These are phyloP conservation scores for Rhea americana DNA, from an alignment of 2,113 vertebrate species.

Conservation along the genomic window DNA sequence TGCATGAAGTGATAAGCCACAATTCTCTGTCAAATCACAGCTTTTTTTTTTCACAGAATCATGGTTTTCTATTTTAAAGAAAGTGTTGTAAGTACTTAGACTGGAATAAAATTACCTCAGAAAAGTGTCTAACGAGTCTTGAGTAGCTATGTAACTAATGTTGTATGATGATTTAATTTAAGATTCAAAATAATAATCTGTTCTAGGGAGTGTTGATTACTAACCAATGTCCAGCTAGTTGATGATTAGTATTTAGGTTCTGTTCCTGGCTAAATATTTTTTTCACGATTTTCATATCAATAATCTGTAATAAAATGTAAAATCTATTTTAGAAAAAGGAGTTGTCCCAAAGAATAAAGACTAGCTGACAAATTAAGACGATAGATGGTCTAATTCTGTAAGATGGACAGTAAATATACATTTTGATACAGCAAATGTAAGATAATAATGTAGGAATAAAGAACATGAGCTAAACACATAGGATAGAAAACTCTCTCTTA, in stretches of 20 bases:
- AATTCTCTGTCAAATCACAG: background rate
- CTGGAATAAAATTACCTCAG: background rate
- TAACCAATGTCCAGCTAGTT: background rate
- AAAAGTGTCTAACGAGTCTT: background rate
- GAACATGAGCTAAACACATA: background rate
- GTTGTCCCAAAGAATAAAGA: background rate
- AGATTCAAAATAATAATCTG: background rate
- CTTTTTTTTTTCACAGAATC: background rate
- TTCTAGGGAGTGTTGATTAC: background rate
- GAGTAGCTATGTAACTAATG: background rate
- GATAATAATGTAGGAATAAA: background rate
- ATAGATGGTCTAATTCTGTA: background rate
- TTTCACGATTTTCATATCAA: background rate
- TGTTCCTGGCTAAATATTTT: background rate
- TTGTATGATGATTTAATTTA: background rate
- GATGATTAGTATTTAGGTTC: background rate
- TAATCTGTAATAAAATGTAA: background rate
- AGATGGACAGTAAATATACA: background rate
- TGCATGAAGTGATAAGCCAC: background rate
- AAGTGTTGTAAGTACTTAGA: background rate
- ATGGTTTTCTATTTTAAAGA: background rate
- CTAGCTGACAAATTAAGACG: background rate
- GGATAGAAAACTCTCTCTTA: background rate
- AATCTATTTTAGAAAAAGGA: background rate
- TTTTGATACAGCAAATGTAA: background rate